A percentile compares a stretch with the other conserved stretches of the same genome.
Evolutionary conservation across 2,888 invertebrate genomes (phyloP).

Genomic region (Ecliptopera silaceata): DNA sequence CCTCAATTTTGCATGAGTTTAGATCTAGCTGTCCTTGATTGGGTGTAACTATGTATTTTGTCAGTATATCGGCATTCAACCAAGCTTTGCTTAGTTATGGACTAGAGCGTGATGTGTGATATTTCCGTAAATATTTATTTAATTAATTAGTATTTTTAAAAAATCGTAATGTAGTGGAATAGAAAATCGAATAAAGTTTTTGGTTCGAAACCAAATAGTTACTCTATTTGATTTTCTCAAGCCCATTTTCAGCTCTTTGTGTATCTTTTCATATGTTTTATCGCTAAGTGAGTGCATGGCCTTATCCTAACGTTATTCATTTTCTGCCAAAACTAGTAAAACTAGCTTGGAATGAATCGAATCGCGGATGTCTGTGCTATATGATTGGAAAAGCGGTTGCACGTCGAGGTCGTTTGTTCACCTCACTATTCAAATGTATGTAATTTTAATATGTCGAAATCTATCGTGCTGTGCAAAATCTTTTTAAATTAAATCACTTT

Average conservation of each 20-base stretch:
- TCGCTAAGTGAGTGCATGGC: not conserved
- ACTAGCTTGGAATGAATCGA: constrained; percentile 48
- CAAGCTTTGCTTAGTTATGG: no score
- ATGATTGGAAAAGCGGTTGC: constrained; percentile 61
- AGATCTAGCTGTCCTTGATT: no score
- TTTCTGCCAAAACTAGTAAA: constrained; percentile 54
- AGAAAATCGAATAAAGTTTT: no score
- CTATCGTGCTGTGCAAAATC: not conserved
- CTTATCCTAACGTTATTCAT: constrained; percentile 5
- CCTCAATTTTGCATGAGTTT: no score
- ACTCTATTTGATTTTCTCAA: no score
- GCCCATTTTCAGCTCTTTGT: not conserved
- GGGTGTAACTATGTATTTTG: no score
- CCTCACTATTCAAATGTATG: constrained; percentile 38
- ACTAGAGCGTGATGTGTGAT: no score
- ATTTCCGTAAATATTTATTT: no score
- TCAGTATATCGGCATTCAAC: no score
- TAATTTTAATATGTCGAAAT: not conserved
- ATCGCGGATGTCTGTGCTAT: constrained; percentile 62
- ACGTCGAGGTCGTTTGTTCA: constrained; percentile 69
- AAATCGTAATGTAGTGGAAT: no score
- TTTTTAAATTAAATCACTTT: not conserved
- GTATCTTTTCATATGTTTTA: not conserved
- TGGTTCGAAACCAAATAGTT: no score
- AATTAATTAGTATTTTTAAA: no score